phyloP scores from a whole-genome alignment of 2,797 vertebrate genomes.

The Rhinoraja longicauda region DNA sequence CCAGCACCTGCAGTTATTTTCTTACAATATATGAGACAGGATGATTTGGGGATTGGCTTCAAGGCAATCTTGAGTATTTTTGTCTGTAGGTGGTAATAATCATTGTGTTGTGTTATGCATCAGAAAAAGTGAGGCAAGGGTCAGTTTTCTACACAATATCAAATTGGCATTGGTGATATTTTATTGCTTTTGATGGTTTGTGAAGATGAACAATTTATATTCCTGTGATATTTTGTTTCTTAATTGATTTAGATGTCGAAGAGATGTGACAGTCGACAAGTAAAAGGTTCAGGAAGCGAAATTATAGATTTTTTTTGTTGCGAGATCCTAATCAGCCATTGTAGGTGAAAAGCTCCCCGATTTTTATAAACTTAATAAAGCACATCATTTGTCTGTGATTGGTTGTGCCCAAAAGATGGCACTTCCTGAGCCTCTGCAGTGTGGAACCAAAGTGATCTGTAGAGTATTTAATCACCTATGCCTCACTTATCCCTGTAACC shows the following conservation, averaged over 20 bases:
- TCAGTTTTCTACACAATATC: not conserved
- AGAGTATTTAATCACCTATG: constrained; percentile 23
- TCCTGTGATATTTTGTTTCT: not conserved
- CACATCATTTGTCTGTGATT: constrained; percentile 3
- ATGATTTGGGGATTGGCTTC: not conserved
- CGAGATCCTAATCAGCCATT: not conserved
- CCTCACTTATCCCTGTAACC: constrained; percentile 34
- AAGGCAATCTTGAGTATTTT: not conserved
- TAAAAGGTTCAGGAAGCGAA: not conserved
- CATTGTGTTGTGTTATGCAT: not conserved
- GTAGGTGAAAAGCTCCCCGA: not conserved
- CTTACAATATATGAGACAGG: not conserved
- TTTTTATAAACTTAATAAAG: constrained; percentile 3
- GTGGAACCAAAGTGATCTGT: constrained; percentile 17
- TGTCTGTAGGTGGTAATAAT: not conserved
- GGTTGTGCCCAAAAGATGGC: not conserved
- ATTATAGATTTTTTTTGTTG: not conserved
- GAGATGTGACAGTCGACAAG: not conserved
- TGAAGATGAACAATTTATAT: not conserved
- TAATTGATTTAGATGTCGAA: not conserved
- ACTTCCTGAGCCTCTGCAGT: too few relatives aligned
- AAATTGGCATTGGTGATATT: not conserved
- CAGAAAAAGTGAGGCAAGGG: not conserved
- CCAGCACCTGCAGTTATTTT: too few relatives aligned
- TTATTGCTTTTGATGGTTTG: not conserved